Conservation (phyloP, 2,113 vertebrate species). For the Prunella fulvescens region DNA sequence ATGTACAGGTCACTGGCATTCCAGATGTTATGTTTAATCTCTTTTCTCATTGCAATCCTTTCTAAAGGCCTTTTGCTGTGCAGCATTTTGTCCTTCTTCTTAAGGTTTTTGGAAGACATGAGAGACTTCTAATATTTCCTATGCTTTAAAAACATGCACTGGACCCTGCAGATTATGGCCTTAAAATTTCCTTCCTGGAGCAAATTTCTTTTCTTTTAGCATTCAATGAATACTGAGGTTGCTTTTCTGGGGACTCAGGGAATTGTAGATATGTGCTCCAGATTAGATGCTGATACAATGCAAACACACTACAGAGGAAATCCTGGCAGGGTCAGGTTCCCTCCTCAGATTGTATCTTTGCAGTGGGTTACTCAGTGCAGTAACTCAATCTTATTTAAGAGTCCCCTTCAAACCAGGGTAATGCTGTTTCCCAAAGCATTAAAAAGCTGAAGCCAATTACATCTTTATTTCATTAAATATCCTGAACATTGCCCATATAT, state of each 20-base stretch:
- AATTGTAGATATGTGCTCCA: not conserved
- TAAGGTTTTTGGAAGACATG: not conserved
- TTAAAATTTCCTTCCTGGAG: constrained; percentile 1
- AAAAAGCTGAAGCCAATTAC: constrained; percentile 22
- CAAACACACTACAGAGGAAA: constrained; percentile 50
- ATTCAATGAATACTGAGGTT: not conserved
- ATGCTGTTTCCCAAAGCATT: constrained; percentile 23
- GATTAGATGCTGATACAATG: constrained; percentile 28
- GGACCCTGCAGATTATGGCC: not conserved
- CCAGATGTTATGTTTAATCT: not conserved
- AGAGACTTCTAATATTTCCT: not conserved
- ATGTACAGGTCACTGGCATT: not conserved
- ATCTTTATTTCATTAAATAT: constrained; percentile 24
- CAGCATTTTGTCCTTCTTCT: not conserved
- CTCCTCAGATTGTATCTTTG: constrained; percentile 43
- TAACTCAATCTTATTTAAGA: constrained; percentile 32
- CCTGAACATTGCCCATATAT: not conserved
- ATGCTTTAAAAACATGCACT: not conserved
- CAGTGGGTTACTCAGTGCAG: not conserved
- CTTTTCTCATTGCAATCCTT: not conserved
- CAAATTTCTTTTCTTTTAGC: not conserved
- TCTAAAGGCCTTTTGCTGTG: not conserved
- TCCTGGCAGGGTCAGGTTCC: constrained; percentile 22
- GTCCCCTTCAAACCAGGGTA: not conserved
- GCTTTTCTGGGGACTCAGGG: not conserved